A percentile compares a stretch with the other conserved stretches of the same genome.
Conservation (phyloP, 23 tunicate species). For the Botrylloides violaceus region DNA sequence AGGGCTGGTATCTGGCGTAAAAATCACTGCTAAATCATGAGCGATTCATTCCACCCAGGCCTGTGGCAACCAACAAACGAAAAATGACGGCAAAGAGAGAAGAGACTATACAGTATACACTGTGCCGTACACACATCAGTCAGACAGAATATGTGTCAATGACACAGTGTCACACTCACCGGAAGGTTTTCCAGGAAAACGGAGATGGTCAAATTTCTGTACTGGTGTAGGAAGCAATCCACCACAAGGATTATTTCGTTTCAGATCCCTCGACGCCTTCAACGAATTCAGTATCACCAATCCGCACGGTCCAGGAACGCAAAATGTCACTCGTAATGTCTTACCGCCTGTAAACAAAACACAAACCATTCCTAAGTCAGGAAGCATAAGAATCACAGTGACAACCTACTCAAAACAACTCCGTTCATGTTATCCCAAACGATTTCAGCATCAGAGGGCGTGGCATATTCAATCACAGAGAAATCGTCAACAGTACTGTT, state of each 20-base stretch:
- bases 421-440: conserved; percentile 42
- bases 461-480: conserved; percentile 60
- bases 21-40: too few species aligned
- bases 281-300: conserved; percentile 70
- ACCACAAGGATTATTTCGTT: conserved; percentile 69
- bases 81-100: too few species aligned
- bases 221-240: conserved; percentile 82
- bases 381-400: too few species aligned
- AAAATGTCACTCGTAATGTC: conserved; percentile 55
- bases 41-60: too few species aligned
- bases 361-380: too few species aligned
- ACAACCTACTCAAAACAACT: too few species aligned
- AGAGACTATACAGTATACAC: too few species aligned
- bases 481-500: conserved; percentile 42
- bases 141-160: too few species aligned
- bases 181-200: neutral
- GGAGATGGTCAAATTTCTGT: conserved; percentile 2
- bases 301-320: conserved; percentile 95
- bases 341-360: conserved; percentile 19
- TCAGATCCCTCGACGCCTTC: conserved; percentile 71
- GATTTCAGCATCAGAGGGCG: conserved; percentile 42
- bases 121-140: too few species aligned
- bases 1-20: too few species aligned
- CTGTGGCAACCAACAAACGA: too few species aligned
- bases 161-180: too few species aligned